Base-by-base conservation (phyloP, 2,113 vertebrate genomes). In the Girardinichthys multiradiatus region DNA sequence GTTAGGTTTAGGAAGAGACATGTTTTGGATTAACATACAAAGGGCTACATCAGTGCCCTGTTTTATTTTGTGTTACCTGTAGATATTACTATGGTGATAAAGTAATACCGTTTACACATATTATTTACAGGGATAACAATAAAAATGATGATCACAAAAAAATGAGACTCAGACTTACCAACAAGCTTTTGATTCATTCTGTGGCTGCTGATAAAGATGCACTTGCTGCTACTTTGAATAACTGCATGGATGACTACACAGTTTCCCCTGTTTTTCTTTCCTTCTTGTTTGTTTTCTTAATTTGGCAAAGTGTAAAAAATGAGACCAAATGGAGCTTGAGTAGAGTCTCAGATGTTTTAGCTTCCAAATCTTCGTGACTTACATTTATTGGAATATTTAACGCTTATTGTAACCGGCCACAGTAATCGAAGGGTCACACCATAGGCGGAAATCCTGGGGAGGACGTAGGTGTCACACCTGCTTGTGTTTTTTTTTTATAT, bases 151-250 rank as follows among this genome's bases (percentile, higher is more conserved):
- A 39, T 39, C 6, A 39, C 11, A 39, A 74, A 65, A 70, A 70
- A 81, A 74, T 8, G 26, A 72, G 75, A 68, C 51, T 65, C 60
- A 57, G 76, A 82, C 74, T 68, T 76, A 63, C 71, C 74, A 57
- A 42, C 72, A 72, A 54, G 66, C 72, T 76, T 82, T 70, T 81
- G 72, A 79, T 72, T 81, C 60, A 72, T 26, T 71, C 10, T 73
- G 64, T 57, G 35, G 33, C 68, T 59, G 61, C 21, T 45, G 64
- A 29, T 45, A 57, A 37, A 45, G 17, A 35, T 33, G 6, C 31
- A 33, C 58, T 57, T 37, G 57, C 72, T 57, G 3, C 1, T 37
- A 66, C 37, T 27, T 68, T 39, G n/a, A 21, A 39, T 70, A 79
- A 76, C 48, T 60, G 63, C 69, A 45, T 45, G 72, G 64, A 70